Base-by-base conservation (phyloP, 2,797 vertebrate species). In the Phrynocephalus vlangalii region DNA sequence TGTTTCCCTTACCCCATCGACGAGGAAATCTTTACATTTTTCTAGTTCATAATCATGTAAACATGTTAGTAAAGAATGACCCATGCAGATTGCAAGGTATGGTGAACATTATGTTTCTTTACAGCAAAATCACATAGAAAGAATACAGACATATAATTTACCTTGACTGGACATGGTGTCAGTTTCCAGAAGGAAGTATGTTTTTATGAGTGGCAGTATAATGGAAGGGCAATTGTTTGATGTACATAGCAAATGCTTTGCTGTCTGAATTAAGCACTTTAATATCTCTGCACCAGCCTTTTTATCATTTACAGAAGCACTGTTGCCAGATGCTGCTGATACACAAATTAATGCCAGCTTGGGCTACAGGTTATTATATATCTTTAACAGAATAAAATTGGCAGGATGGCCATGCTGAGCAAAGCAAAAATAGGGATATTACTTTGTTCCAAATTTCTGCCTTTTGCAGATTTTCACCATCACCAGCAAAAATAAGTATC, bases 161-260 rank as follows among this genome's bases (percentile, higher is more conserved):
- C 79, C 71, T 89, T 67, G 16, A 79, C 89, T 89, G 86, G 79
- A 88, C 52, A 87, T 84, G 0, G 0, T 73, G 85, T 52, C 33
- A 92, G 78, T 88, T 89, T 83, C 91, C 77, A 76, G 75, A 82
- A 78, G 89, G 84, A 84, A 84, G 90, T 88, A 89, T 82, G 82
- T 76, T 81, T 66, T 71, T 15, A 80, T 83, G 33, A 83, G 78
- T 90, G 87, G 0, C 48, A 0, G 2, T 18, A 63, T 70, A 86
- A 33, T 82, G 93, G 90, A 92, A 90, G 82, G 88, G 71, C 77
- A 76, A 83, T 73, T 63, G 71, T 75, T 83, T 79, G 30, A 26
- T 33, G 84, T 63, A 79, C 56, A 48, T 72, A 38, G 82, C 82
- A 84, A 84, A 79, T 88, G 60, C 0, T 85, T 78, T 0, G 2